Conservation (phyloP, 2,797 vertebrate species). For the Molothrus aeneus region DNA sequence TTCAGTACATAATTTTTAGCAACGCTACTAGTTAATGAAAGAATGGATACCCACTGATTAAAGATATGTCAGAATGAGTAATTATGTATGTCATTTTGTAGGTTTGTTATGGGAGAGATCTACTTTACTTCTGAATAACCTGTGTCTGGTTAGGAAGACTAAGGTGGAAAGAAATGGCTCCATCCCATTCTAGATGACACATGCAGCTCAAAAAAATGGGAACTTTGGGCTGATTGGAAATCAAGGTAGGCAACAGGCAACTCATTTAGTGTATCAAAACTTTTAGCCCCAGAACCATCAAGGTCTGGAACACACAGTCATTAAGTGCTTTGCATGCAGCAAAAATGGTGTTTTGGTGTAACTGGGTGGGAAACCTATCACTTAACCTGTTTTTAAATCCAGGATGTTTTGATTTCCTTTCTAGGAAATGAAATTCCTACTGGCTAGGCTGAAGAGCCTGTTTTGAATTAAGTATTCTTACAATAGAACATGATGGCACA, state of each 20-base stretch:
- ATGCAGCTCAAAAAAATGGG: background rate
- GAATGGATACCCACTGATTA: slow-evolving; percentile 42
- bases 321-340: background rate
- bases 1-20: slow-evolving; percentile 35
- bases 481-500: background rate
- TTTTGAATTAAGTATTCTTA: background rate
- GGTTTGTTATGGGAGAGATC: background rate
- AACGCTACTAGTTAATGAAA: slow-evolving; percentile 39
- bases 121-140: background rate
- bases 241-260: background rate
- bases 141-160: background rate
- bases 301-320: background rate
- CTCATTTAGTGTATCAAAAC: background rate
- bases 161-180: background rate
- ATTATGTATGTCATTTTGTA: slow-evolving; percentile 14
- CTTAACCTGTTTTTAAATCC: background rate
- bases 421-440: background rate
- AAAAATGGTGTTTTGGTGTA: background rate
- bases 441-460: background rate
- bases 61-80: slow-evolving; percentile 43
- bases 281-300: background rate
- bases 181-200: background rate
- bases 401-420: background rate
- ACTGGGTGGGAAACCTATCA: fast-evolving
- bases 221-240: background rate